Base-by-base conservation (phyloP, 2,797 vertebrate species). In the Silurus lanzhouensis region DNA sequence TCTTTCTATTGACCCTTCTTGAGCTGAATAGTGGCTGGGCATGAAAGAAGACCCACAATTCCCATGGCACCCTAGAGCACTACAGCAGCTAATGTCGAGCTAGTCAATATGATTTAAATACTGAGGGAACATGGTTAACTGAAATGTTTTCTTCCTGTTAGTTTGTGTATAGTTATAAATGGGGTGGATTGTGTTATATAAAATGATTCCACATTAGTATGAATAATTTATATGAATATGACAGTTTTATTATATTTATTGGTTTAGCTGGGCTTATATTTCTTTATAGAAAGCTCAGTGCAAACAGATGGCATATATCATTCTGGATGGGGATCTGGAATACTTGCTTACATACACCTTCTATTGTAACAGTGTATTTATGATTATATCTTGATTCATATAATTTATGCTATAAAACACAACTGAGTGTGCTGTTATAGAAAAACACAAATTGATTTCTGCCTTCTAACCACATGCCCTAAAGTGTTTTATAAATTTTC, bases 1-100 rank as follows among this genome's bases (percentile, higher is more conserved):
- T 85, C 58, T 74, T 48, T 85, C 72, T 81, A 81, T 85, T 75
- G 70, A 55, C 70, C 61, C 22, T n/a, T 58, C 6, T 46, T 57
- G 22, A 48, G 22, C n/a, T 66, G 57, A 75, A 27, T 44, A 27
- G 38, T 78, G 19, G 25, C 79, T 58, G 52, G 31, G 22, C 38
- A 75, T 68, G 38, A 76, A 67, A 63, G 78, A 74, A 55, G 13
- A 48, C 68, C 10, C 20, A n/a, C 44, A 57, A 82, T 67, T 74
- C 71, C 79, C 22, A 58, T 60, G 31, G 25, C 61, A 67, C 68
- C 60, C 6, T 12, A 61, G 5, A 52, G 13, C 66, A 52, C 60
- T 85, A 74, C 44, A 57, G 78, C 31, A 81, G 58, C 78, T 46
- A 68, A 76, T 76, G 46, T 57, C 64, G 68, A 64, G 67, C 2